Conservation (phyloP, 1,140 invertebrate genomes). For the Wasmannia auropunctata region DNA sequence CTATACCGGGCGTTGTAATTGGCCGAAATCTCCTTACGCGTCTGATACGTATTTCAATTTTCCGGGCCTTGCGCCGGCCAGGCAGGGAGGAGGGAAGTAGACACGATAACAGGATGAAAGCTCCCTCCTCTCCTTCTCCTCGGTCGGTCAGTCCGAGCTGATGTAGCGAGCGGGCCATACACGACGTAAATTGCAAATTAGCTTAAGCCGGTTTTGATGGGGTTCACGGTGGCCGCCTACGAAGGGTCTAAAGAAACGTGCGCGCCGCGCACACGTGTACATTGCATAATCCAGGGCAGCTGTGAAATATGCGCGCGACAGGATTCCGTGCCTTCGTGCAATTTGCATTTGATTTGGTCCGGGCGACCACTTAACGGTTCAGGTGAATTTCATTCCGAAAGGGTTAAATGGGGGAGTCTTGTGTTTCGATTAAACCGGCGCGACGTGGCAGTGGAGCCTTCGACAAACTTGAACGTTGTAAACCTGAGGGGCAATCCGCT, state of each 20-base stretch:
- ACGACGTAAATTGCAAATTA: constrained; percentile 72
- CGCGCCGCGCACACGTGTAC: background rate
- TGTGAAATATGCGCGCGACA: constrained; percentile 33
- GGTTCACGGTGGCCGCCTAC: constrained; percentile 43
- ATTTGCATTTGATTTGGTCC: constrained; percentile 51
- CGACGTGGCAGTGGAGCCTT: background rate
- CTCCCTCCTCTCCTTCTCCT: background rate
- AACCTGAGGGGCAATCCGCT: constrained; percentile 21
- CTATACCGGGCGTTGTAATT: constrained; percentile 62
- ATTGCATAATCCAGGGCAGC: constrained; percentile 13
- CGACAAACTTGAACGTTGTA: constrained; percentile 20
- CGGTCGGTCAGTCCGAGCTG: constrained; percentile 33
- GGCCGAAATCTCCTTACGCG: constrained; percentile 68
- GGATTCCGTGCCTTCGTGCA: constrained; percentile 1
- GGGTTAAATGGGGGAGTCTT: constrained; percentile 1
- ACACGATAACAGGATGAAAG: constrained; percentile 60
- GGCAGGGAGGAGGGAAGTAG: background rate
- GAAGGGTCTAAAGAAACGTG: constrained; percentile 9
- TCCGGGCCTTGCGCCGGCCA: constrained; percentile 1
- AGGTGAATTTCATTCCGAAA: constrained; percentile 18
- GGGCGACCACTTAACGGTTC: constrained; percentile 27
- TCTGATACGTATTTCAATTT: constrained; percentile 66
- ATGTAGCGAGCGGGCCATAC: constrained; percentile 51
- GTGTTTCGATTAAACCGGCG: constrained; percentile 16
- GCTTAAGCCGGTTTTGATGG: constrained; percentile 71